Percentiles rank a stretch among this genome's conserved stretches.
phyloP scores from a whole-genome alignment of 2,797 vertebrate species.

The Lacerta viridis region DNA sequence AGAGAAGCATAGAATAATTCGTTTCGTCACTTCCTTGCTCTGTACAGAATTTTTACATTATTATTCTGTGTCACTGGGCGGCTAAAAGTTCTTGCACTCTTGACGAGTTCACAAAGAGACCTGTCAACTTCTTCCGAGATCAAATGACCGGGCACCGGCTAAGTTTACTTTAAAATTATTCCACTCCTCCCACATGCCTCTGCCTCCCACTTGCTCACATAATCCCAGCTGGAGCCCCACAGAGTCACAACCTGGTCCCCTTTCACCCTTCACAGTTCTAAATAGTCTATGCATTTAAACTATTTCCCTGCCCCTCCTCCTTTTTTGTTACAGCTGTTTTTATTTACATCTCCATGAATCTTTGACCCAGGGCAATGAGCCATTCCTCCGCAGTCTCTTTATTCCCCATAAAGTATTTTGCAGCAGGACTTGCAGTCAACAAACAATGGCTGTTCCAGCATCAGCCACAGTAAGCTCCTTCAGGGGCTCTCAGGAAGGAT shows the following conservation, averaged over 20 bases:
- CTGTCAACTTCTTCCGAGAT: conserved; percentile 39
- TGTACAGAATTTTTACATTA: conserved; percentile 23
- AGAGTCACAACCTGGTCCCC: conserved; percentile 17
- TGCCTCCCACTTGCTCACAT: conserved; percentile 33
- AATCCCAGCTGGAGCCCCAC: conserved; percentile 45
- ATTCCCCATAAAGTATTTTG: conserved; percentile 66
- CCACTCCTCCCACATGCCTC: background rate
- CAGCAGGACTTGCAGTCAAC: conserved; percentile 66
- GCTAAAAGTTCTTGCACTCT: conserved; percentile 58
- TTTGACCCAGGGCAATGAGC: conserved; percentile 66
- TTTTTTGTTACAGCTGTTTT: conserved; percentile 69
- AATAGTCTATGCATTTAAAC: conserved; percentile 50
- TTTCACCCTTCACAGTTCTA: conserved; percentile 52
- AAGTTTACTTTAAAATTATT: conserved; percentile 55
- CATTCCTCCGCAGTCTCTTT: conserved; percentile 47
- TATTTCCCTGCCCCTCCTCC: conserved; percentile 44
- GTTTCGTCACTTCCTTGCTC: background rate
- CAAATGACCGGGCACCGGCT: conserved; percentile 58
- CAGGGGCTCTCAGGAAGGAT: conserved; percentile 51
- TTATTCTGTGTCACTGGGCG: conserved; percentile 52
- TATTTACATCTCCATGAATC: conserved; percentile 67
- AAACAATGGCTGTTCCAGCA: conserved; percentile 65
- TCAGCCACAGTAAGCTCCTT: conserved; percentile 67
- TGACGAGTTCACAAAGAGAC: conserved; percentile 54
- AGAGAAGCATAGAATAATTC: background rate